These are phyloP conservation scores for Rambutsinella grinnellia DNA, from an alignment of 2,888 invertebrate genomes.

Conservation along the genomic window DNA sequence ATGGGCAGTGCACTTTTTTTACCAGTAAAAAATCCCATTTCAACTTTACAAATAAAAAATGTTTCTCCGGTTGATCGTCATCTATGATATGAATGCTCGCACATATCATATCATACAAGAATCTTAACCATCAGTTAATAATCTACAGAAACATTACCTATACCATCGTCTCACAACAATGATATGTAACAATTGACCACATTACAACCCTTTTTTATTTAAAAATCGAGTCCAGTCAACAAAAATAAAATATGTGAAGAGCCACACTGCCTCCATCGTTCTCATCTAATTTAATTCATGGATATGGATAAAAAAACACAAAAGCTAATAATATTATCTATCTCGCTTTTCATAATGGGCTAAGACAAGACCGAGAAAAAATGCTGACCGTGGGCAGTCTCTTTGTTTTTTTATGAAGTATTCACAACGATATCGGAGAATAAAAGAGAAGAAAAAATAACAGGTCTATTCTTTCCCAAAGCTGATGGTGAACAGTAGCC, in stretches of 20 bases:
- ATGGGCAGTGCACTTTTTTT: constrained; percentile 18
- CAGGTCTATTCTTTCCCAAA: not conserved
- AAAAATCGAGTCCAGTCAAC: not conserved
- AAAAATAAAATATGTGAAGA: not conserved
- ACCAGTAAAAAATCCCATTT: not conserved
- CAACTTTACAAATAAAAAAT: not conserved
- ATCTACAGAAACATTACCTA: too few relatives aligned
- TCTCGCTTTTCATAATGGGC: not conserved
- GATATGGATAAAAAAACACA: constrained; percentile 3
- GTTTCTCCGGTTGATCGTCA: too few relatives aligned
- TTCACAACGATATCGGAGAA: too few relatives aligned
- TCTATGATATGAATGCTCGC: not conserved
- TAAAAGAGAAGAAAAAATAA: not conserved
- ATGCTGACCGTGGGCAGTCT: constrained; percentile 29
- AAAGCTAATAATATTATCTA: constrained; percentile 1
- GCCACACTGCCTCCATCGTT: not conserved
- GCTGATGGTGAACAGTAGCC: constrained; percentile 30
- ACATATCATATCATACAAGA: not conserved
- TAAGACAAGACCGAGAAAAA: not conserved
- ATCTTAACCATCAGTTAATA: too few relatives aligned
- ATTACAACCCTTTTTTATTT: not conserved
- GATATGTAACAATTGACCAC: constrained; percentile 11
- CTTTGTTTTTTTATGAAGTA: constrained; percentile 9
- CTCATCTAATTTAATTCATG: constrained; percentile 48
- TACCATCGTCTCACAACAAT: constrained; percentile 8